A percentile compares a stretch with the other conserved stretches of the same genome.
Conservation (phyloP, 2,797 vertebrate genomes). For the Crenuchus spilurus region DNA sequence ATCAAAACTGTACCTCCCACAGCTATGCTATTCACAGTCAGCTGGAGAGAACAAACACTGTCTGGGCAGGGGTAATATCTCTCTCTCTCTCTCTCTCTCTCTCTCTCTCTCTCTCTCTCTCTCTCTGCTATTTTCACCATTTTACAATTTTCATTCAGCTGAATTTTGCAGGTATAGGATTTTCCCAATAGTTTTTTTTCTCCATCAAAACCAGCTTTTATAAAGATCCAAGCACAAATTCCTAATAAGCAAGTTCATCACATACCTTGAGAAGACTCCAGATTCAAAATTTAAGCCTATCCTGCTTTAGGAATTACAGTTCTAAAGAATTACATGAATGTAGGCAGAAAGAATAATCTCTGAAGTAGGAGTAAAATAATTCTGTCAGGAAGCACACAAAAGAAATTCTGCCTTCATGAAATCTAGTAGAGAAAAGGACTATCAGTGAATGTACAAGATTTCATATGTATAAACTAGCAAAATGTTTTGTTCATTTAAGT, state of each 20-base stretch:
- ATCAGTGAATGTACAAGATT: too few relatives aligned
- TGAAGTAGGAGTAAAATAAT: too few relatives aligned
- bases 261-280: neutral
- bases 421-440: too few relatives aligned
- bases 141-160: too few relatives aligned
- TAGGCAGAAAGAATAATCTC: too few relatives aligned
- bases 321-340: too few relatives aligned
- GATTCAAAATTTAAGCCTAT: neutral
- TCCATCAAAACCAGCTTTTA: neutral
- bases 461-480: too few relatives aligned
- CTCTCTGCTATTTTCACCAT: too few relatives aligned
- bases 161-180: too few relatives aligned
- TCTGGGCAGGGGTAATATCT: neutral
- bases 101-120: neutral
- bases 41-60: neutral
- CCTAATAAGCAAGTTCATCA: too few relatives aligned
- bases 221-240: neutral
- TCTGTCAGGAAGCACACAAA: neutral
- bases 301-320: neutral
- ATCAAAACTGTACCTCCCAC: neutral
- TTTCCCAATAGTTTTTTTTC: too few relatives aligned
- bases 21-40: neutral
- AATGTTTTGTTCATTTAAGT: too few relatives aligned
- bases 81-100: neutral
- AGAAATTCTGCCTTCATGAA: neutral